Percentiles rank a stretch among this genome's conserved stretches.
phyloP scores from a whole-genome alignment of 2,888 invertebrate species.

The Clepsis dumicolana region DNA sequence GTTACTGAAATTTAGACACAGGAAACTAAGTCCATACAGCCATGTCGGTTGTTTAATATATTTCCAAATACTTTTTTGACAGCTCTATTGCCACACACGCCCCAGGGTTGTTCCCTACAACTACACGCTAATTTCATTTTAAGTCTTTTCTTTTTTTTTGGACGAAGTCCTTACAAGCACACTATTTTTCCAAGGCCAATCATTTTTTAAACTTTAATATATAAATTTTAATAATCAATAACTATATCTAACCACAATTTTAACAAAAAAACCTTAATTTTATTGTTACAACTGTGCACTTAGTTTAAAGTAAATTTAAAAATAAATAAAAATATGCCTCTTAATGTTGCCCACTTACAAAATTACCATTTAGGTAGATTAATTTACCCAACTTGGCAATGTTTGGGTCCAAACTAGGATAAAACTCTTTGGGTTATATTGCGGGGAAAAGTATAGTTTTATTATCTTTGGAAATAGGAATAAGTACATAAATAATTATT shows the following conservation, averaged over 20 bases:
- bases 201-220: constrained; percentile 48
- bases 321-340: constrained; percentile 45
- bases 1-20: too few relatives aligned
- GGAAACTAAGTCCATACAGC: too few relatives aligned
- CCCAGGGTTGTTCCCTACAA: constrained; percentile 18
- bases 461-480: constrained; percentile 65
- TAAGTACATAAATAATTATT: constrained; percentile 54
- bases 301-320: constrained; percentile 39
- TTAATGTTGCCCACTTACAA: constrained; percentile 14
- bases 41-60: too few relatives aligned
- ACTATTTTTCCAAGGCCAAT: constrained; percentile 80
- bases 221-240: constrained; percentile 43
- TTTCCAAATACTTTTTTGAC: constrained; percentile 9
- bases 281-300: constrained; percentile 40
- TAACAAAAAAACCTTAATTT: constrained; percentile 26
- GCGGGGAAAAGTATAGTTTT: constrained; percentile 47
- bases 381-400: constrained; percentile 10
- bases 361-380: constrained; percentile 16
- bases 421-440: constrained; percentile 47
- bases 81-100: constrained; percentile 12
- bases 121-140: constrained; percentile 66
- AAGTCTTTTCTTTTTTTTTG: constrained; percentile 80
- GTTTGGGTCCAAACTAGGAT: constrained; percentile 18
- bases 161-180: constrained; percentile 82
- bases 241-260: constrained; percentile 34